phyloP scores from a whole-genome alignment of 2,888 invertebrate genomes.

The Luperina testacea region DNA sequence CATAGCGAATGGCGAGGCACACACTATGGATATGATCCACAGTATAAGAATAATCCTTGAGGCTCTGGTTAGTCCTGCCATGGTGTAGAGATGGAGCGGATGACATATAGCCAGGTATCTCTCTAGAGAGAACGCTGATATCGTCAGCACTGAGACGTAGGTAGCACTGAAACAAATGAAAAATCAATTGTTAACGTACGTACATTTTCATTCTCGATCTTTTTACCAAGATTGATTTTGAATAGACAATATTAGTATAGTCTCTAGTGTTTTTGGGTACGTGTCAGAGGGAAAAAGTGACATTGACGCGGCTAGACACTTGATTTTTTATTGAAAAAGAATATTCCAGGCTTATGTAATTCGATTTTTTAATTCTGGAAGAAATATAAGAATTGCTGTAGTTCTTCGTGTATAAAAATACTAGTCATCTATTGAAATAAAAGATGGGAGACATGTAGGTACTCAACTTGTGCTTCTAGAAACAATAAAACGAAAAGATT shows the following conservation, averaged over 20 bases:
- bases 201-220: not conserved
- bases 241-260: conserved; percentile 14
- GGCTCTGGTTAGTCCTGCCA: conserved; percentile 94
- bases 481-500: not conserved
- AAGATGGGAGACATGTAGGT: not conserved
- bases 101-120: conserved; percentile 96
- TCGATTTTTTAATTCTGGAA: not conserved
- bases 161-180: conserved; percentile 92
- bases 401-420: not conserved
- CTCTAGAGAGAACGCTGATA: conserved; percentile 97
- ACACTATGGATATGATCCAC: conserved; percentile 94
- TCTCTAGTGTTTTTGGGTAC: not conserved
- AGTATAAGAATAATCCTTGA: conserved; percentile 93
- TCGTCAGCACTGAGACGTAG: conserved; percentile 97
- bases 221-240: conserved; percentile 26
- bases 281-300: not conserved
- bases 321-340: conserved; percentile 5
- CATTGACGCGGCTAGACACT: not conserved
- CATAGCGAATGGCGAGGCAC: conserved; percentile 94
- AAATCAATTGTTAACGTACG: conserved; percentile 2
- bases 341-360: not conserved
- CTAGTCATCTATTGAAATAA: not conserved
- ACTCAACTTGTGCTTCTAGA: not conserved
- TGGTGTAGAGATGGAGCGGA: conserved; percentile 95
- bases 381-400: not conserved